phyloP scores from a whole-genome alignment of 2,888 invertebrate genomes.

The Acleris holmiana region DNA sequence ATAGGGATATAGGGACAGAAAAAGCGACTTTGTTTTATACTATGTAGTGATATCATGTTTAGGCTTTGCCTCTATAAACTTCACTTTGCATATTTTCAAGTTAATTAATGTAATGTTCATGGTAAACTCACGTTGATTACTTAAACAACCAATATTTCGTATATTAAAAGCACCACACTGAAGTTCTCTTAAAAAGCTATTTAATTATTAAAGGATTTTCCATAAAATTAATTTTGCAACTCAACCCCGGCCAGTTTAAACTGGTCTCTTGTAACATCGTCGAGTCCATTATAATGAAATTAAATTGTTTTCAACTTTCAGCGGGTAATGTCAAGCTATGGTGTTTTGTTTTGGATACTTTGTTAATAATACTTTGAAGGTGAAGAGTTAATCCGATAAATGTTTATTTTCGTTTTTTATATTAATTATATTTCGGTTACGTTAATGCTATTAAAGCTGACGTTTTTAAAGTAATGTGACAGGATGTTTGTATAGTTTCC shows the following conservation, averaged over 20 bases:
- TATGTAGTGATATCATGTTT: too few relatives aligned
- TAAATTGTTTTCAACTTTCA: neutral
- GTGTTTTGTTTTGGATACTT: constrained; percentile 3
- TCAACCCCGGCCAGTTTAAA: neutral
- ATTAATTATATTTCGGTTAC: too few relatives aligned
- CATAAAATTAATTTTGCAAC: constrained; percentile 11
- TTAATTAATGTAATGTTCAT: too few relatives aligned
- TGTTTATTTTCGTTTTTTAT: neutral
- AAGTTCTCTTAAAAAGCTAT: constrained; percentile 8
- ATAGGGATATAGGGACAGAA: too few relatives aligned
- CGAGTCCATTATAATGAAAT: neutral
- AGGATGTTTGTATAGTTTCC: too few relatives aligned
- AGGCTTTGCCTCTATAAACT: too few relatives aligned
- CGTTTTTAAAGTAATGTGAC: too few relatives aligned
- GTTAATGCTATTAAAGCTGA: too few relatives aligned
- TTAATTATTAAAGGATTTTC: constrained; percentile 17
- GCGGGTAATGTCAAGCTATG: neutral
- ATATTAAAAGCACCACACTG: neutral
- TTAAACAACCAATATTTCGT: neutral
- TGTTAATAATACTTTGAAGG: neutral
- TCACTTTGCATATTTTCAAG: too few relatives aligned
- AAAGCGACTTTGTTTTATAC: too few relatives aligned
- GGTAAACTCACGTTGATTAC: neutral
- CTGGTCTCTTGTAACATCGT: neutral
- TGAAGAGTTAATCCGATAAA: neutral